Percentiles rank a stretch among this genome's conserved stretches.
phyloP scores from a whole-genome alignment of 1,140 invertebrate species.

The Camponotus floridanus region DNA sequence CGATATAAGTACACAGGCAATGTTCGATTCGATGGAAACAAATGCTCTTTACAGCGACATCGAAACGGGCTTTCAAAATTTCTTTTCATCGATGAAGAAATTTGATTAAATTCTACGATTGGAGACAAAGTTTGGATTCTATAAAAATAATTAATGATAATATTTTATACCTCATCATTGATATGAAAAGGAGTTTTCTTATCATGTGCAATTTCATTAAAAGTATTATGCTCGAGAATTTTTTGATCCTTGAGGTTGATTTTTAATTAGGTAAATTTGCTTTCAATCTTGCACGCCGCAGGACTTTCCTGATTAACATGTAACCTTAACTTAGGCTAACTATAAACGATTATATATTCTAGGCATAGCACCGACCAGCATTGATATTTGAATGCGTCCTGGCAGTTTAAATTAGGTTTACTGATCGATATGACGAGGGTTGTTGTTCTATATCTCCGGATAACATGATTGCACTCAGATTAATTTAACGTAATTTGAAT shows the following conservation, averaged over 20 bases:
- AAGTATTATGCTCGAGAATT: not conserved
- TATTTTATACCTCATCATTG: not conserved
- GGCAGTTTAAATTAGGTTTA: slow-evolving; percentile 34
- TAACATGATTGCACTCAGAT: slow-evolving; percentile 3
- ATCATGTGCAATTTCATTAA: not conserved
- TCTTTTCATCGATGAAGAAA: not conserved
- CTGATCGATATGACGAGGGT: slow-evolving; percentile 22
- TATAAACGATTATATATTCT: slow-evolving; percentile 22
- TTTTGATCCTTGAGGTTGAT: not conserved
- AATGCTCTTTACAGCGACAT: too few species aligned
- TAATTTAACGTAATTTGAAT: slow-evolving; percentile 14
- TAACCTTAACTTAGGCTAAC: not conserved
- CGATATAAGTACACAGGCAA: too few species aligned
- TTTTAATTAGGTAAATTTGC: not conserved
- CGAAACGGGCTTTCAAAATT: too few species aligned
- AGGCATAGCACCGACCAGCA: slow-evolving; percentile 24
- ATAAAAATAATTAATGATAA: not conserved
- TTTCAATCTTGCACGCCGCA: not conserved
- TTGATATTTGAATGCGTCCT: slow-evolving; percentile 28
- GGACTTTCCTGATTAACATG: not conserved
- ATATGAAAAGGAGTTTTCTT: not conserved
- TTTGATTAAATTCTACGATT: not conserved
- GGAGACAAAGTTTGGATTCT: not conserved
- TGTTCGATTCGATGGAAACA: too few species aligned
- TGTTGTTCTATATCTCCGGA: slow-evolving; percentile 12